These are phyloP conservation scores for Corbicula japonica DNA, from an alignment of 2,888 invertebrate species.

Conservation along the genomic window DNA sequence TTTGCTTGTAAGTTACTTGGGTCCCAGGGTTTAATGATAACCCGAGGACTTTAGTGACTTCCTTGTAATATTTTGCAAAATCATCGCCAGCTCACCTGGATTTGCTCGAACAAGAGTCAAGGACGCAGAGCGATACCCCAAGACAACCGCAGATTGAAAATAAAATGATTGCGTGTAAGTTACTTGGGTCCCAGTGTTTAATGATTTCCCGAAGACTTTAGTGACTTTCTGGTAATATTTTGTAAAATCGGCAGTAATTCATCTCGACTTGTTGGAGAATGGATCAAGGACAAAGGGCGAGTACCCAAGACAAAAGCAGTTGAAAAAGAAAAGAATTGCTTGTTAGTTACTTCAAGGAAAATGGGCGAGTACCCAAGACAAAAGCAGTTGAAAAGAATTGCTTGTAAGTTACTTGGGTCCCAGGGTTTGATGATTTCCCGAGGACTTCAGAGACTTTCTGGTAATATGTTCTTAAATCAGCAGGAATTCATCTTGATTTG, in stretches of 20 bases:
- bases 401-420: constrained; percentile 30
- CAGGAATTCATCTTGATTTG: neutral
- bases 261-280: neutral
- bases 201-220: constrained; percentile 33
- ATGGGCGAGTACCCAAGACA: neutral
- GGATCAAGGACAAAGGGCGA: neutral
- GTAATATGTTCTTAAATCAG: neutral
- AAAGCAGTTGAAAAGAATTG: too few relatives aligned
- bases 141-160: neutral
- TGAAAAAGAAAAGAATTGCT: neutral
- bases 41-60: constrained; percentile 17
- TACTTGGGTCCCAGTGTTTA: constrained; percentile 45
- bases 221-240: constrained; percentile 23
- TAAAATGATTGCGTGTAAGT: constrained; percentile 39
- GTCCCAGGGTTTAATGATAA: constrained; percentile 45
- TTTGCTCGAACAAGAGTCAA: too few relatives aligned
- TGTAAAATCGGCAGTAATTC: neutral
- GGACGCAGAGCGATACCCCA: too few relatives aligned
- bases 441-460: constrained; percentile 40
- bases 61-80: neutral
- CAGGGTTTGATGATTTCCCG: constrained; percentile 21
- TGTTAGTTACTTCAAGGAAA: constrained; percentile 25
- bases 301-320: neutral
- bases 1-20: constrained; percentile 47
- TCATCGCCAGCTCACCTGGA: neutral